phyloP scores from a whole-genome alignment of 2,113 vertebrate genomes.

The Nannobrachium achirus region DNA sequence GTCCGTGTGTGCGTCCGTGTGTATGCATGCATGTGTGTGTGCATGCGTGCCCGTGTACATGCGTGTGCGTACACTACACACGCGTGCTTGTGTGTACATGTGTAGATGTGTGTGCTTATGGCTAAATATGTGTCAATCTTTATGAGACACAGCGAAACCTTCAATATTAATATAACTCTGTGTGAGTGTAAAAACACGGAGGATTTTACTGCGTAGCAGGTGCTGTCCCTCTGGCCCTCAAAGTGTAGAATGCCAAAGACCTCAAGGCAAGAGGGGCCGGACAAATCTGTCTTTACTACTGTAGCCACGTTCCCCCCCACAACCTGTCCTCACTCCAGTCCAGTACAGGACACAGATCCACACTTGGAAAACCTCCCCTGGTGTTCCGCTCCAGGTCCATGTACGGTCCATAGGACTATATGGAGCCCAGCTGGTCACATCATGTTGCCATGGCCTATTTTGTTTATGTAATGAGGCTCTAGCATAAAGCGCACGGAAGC shows the following conservation, averaged over 20 bases:
- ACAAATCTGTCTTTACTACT: too few species aligned
- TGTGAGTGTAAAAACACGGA: too few species aligned
- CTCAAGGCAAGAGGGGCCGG: too few species aligned
- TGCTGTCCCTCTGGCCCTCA: too few species aligned
- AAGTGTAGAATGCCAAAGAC: too few species aligned
- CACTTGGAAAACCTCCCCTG: not conserved
- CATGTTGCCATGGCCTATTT: conserved; percentile 47
- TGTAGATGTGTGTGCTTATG: too few species aligned
- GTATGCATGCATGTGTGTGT: not conserved
- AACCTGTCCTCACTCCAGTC: not conserved
- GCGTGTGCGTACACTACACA: conserved; percentile 4
- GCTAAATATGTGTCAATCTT: too few species aligned
- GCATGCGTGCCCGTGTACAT: not conserved
- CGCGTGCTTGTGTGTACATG: not conserved
- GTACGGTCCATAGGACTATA: not conserved
- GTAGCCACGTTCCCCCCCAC: conserved; percentile 10
- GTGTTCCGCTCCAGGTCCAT: conserved; percentile 2
- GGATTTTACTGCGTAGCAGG: too few species aligned
- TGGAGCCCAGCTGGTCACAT: conserved; percentile 5
- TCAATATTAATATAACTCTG: too few species aligned
- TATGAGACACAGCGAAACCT: too few species aligned
- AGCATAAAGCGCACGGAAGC: conserved; percentile 60
- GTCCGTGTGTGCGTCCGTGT: not conserved
- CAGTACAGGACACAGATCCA: conserved; percentile 32
- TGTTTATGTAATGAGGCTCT: conserved; percentile 58